Evolutionary conservation across 2,797 vertebrate genomes (phyloP).

Genomic region (Hippocampus kuda): DNA sequence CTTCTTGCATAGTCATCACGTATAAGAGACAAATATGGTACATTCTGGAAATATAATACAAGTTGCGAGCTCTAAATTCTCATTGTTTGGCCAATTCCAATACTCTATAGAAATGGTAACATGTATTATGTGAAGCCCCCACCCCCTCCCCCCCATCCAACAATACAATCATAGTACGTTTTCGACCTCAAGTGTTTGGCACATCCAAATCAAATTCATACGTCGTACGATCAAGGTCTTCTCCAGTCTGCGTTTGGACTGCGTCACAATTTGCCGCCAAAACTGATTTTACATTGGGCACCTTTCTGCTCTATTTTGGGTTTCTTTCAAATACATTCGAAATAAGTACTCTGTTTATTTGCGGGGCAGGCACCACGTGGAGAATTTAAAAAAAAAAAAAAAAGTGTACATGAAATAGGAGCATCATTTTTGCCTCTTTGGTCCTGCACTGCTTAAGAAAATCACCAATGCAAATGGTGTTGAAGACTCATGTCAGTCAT

Average conservation of each 20-base stretch:
- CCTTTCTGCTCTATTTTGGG: not conserved
- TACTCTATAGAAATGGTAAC: not conserved
- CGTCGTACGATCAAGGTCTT: too few relatives aligned
- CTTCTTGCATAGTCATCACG: slow-evolving; percentile 65
- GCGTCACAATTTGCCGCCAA: not conserved
- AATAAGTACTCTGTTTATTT: too few relatives aligned
- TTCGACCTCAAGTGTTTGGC: not conserved
- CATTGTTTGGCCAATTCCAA: not conserved
- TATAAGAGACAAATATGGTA: slow-evolving; percentile 38
- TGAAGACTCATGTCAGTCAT: not conserved
- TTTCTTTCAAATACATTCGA: not conserved
- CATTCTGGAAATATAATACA: slow-evolving; percentile 1
- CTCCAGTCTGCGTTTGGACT: too few relatives aligned
- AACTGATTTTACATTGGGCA: not conserved
- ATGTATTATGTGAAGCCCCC: not conserved
- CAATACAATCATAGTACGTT: not conserved
- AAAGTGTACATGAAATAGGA: not conserved
- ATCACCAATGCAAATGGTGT: not conserved
- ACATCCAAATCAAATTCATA: not conserved
- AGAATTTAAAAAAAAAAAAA: not conserved
- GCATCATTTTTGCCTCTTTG: not conserved
- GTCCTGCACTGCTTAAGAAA: not conserved
- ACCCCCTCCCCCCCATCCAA: not conserved
- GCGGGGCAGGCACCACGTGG: not conserved
- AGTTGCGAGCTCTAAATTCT: not conserved